Conservation (phyloP, 2,797 vertebrate genomes). For the Scyliorhinus canicula region DNA sequence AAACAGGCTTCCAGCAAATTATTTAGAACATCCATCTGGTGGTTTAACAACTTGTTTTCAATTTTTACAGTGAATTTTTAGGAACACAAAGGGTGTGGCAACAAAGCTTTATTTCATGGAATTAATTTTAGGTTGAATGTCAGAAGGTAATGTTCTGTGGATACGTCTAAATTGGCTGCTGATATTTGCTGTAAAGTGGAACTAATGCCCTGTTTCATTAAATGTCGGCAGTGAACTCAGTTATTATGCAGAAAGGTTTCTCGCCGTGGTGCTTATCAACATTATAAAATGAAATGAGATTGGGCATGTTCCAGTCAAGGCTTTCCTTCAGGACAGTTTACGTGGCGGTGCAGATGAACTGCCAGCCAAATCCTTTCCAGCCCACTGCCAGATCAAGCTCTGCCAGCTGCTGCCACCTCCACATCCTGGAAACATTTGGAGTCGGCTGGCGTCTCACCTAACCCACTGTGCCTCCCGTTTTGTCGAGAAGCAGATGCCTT, state of each 20-base stretch:
- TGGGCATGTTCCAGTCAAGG: neutral
- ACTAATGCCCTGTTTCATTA: constrained; percentile 5
- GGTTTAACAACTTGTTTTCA: neutral
- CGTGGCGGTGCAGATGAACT: neutral
- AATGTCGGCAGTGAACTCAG: neutral
- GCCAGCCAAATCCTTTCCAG: neutral
- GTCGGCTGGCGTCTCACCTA: neutral
- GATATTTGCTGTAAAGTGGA: neutral
- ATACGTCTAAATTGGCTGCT: neutral
- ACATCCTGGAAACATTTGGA: neutral
- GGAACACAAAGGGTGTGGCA: neutral
- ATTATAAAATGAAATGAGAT: neutral
- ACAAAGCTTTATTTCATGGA: neutral
- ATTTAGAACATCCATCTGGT: neutral
- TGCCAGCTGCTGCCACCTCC: neutral
- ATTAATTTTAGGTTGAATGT: constrained; percentile 16
- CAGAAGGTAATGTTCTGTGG: constrained; percentile 2
- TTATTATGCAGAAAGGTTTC: constrained; percentile 6
- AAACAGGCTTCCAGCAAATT: neutral
- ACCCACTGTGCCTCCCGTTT: neutral
- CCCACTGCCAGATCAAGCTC: neutral
- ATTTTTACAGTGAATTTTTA: neutral
- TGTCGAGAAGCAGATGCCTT: neutral
- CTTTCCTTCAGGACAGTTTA: neutral
- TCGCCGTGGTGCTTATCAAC: neutral